Evolutionary conservation across 2,797 vertebrate species (phyloP).

Genomic region (Astyanax mexicanus): DNA sequence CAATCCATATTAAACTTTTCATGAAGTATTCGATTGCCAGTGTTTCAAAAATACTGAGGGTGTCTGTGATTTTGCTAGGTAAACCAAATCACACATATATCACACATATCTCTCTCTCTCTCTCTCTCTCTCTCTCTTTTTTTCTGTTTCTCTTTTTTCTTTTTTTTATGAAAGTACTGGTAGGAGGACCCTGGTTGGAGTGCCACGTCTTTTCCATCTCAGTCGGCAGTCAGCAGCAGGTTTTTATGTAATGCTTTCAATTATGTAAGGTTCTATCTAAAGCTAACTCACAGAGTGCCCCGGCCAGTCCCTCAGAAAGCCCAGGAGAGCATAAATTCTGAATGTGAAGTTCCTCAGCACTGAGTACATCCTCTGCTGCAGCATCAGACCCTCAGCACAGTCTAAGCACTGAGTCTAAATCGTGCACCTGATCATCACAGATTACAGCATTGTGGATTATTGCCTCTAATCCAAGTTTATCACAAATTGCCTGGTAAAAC

Average conservation of each 20-base stretch:
- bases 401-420: background rate
- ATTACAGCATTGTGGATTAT: too few species aligned
- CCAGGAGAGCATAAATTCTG: constrained; percentile 42
- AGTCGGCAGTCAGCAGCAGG: constrained; percentile 25
- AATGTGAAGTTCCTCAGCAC: constrained; percentile 26
- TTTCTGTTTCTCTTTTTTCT: too few species aligned
- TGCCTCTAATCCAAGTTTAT: too few species aligned
- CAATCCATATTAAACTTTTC: too few species aligned
- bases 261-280: constrained; percentile 51
- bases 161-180: background rate
- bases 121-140: background rate
- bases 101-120: background rate
- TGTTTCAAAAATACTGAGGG: too few species aligned
- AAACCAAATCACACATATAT: too few species aligned
- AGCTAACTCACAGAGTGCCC: constrained; percentile 18
- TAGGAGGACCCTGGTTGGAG: constrained; percentile 13
- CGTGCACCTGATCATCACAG: background rate
- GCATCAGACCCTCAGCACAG: constrained; percentile 8
- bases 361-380: constrained; percentile 2
- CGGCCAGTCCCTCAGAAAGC: constrained; percentile 21
- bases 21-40: too few species aligned
- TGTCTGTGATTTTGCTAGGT: too few species aligned
- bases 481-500: too few species aligned
- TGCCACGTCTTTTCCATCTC: constrained; percentile 10
- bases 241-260: constrained; percentile 50